Conservation (phyloP, 2,888 invertebrate species). For the Blera fallax region DNA sequence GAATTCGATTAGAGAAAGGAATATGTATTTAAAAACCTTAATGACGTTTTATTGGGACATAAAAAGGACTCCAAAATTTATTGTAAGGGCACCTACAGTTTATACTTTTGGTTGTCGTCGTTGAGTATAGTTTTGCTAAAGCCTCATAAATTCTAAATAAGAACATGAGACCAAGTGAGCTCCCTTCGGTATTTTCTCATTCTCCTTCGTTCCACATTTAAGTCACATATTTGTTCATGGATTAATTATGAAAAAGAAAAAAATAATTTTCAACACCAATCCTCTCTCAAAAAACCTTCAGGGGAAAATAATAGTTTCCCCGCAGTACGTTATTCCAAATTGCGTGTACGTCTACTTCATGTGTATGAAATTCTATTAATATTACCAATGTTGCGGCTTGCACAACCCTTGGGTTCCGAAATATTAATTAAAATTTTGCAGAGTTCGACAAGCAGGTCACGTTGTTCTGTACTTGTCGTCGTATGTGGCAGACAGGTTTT, state of each 20-base stretch:
- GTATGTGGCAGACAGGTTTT: constrained; percentile 21
- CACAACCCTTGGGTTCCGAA: constrained; percentile 26
- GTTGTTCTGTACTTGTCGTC: not conserved
- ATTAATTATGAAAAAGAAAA: not conserved
- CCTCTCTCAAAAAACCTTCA: not conserved
- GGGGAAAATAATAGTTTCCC: not conserved
- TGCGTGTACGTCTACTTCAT: not conserved
- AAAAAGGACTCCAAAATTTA: no score
- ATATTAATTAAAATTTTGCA: constrained; percentile 66
- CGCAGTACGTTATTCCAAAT: not conserved
- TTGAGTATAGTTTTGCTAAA: no score
- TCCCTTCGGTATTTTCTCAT: no score
- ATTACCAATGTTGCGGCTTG: constrained; percentile 33
- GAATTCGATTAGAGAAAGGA: no score
- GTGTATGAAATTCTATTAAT: constrained; percentile 34
- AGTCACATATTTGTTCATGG: no score
- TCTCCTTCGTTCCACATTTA: no score
- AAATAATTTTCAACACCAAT: not conserved
- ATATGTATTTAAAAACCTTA: no score
- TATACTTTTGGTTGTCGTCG: no score
- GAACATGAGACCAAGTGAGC: no score
- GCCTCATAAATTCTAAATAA: no score
- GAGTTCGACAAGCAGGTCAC: constrained; percentile 55
- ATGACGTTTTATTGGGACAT: no score
- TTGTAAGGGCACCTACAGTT: no score